Percentiles rank a stretch among this genome's conserved stretches.
Conservation (phyloP, 2,888 invertebrate genomes). For the Halocaridina rubra region DNA sequence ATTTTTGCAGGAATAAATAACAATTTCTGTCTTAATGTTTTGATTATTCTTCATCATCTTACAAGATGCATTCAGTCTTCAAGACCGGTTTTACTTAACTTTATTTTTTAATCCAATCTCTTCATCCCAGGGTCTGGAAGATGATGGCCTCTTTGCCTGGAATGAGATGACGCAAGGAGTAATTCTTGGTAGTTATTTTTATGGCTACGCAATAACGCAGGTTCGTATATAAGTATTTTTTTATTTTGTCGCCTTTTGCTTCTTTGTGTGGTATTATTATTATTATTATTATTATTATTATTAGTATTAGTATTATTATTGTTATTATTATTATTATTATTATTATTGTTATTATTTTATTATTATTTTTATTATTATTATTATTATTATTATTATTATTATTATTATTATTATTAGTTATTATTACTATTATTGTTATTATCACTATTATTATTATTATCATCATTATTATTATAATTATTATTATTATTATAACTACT, state of each 20-base stretch:
- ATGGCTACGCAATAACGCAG: slow-evolving; percentile 33
- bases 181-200: slow-evolving; percentile 24
- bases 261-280: not conserved
- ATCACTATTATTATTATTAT: not conserved
- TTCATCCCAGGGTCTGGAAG: no score
- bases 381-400: not conserved
- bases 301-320: no score
- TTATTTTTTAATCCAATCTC: no score
- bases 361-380: not conserved
- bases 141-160: not conserved
- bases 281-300: not conserved
- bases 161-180: slow-evolving; percentile 36
- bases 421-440: not conserved
- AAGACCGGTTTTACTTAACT: no score
- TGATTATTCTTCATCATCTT: no score
- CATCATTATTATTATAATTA: not conserved
- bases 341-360: not conserved
- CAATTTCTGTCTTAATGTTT: no score
- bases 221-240: no score
- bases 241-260: not conserved
- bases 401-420: no score
- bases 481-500: not conserved
- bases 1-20: no score
- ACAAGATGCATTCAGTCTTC: no score
- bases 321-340: not conserved